Evolutionary conservation across 2,888 invertebrate genomes (phyloP), one percentile per base, ranked within the genome.

Genomic region (Epinotia ramella): DNA sequence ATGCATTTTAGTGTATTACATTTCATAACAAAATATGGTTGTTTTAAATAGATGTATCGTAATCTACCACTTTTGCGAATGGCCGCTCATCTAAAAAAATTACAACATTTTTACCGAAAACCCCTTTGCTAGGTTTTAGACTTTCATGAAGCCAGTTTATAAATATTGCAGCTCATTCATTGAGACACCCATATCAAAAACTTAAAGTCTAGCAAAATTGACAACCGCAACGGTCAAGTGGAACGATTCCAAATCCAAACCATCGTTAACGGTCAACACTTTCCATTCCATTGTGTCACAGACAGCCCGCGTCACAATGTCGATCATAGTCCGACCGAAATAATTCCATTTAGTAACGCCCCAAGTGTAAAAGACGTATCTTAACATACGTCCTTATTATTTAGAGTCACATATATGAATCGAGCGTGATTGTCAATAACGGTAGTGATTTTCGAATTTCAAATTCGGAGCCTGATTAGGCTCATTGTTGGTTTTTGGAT

Each of bases 271-370:
- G 83, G 84, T 82, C 87, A 87, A 82, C 88, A 89, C 92, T 94
- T 94, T 93, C 93, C 84, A 89, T 91, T 90, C 92, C 84, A 88
- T 94, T 93, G 92, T 92, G 84, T 77, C 81, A 77, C 78, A 81
- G 87, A 86, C 83, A 80, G 81, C 81, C 77, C 78, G 85, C 90
- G 89, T 87, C 85, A 80, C 85, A 87, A 91, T 92, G 90, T 92
- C 93, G 91, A 91, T 89, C 92, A 90, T 87, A 85, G 82, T 82
- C 80, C 80, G 82, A 80, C 81, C 79, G 78, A 65, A 65, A 66
- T 53, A 33, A 66, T 66, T 53, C 66, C 11, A 33, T 53, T 18
- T 28, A 66, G 18, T 28, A 66, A 66, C 5, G 66, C 18, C n/a
- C n/a, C 53, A 66, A 33, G 24, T 18, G 53, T 16, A 53, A 53